Base-by-base conservation (phyloP, 2,797 vertebrate species). In the Catamblyrhynchus diadema region DNA sequence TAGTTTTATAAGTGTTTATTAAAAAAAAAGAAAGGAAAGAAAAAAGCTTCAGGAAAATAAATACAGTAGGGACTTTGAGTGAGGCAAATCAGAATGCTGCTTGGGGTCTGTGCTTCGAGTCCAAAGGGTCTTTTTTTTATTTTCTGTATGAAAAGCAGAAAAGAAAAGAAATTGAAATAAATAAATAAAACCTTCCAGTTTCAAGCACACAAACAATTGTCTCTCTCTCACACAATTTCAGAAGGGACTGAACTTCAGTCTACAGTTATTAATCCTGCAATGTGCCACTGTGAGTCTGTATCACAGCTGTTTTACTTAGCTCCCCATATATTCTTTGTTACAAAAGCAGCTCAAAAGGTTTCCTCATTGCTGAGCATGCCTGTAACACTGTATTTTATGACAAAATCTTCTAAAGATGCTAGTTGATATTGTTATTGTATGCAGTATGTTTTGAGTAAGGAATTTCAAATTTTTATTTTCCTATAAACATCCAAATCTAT, bases 1-100 rank as follows among this genome's bases (percentile, higher is more conserved):
- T 88, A 94, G 93, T 96, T 97, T 96, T 95, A 57, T 90, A 97
- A 96, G 90, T 97, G 93, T 84, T 97, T 96, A 97, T 97, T 97
- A 95, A 97, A 96, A 93, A 96, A 96, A 96, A 96, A 91, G 62
- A 95, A 96, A 97, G 82, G 62, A 95, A 96, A 80, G 57, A 65
- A 95, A 77, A 96, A 94, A 92, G 92, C 84, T 97, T 95, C 90
- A 95, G 94, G 96, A 97, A 98, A 98, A 91, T 86, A 95, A 96
- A 95, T 95, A 88, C 96, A 96, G 78, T 28, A 80, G 97, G 95
- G 97, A 97, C 88, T 88, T 42, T 30, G 93, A 96, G 84, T 90
- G 61, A 97, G 93, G 96, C 87, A 97, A 97, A 96, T 94, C 66
- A 97, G 92, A 97, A 95, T 87, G 86, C 72, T 96, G 93, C 81